phyloP scores from a whole-genome alignment of 1,140 invertebrate genomes.

The Vanessa atalanta region DNA sequence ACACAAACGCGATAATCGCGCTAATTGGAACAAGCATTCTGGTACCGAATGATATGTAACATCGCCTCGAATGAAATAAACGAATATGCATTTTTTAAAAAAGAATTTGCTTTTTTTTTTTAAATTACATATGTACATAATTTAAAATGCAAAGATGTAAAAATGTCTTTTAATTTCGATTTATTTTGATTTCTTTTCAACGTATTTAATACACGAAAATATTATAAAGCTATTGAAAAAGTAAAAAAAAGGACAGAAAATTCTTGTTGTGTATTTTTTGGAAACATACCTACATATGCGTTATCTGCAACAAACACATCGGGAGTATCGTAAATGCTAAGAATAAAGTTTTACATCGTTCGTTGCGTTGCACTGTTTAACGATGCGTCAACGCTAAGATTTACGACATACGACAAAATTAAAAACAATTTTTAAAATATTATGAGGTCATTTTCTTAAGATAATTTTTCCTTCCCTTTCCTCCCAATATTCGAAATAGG shows the following conservation, averaged over 20 bases:
- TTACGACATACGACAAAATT: not conserved
- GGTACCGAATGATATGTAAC: conserved; percentile 29
- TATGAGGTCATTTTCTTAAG: too few relatives aligned
- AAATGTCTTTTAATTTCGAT: too few relatives aligned
- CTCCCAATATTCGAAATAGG: too few relatives aligned
- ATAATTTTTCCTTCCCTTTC: too few relatives aligned
- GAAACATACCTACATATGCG: not conserved
- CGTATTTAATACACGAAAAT: too few relatives aligned
- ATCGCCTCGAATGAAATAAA: conserved; percentile 6
- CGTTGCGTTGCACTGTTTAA: not conserved
- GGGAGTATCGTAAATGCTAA: conserved; percentile 25
- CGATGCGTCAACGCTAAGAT: conserved; percentile 28
- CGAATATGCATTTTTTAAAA: not conserved
- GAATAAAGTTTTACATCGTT: conserved; percentile 21
- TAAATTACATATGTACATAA: too few relatives aligned
- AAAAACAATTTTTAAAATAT: too few relatives aligned
- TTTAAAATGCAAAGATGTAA: too few relatives aligned
- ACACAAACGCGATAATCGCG: conserved; percentile 44
- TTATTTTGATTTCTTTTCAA: too few relatives aligned
- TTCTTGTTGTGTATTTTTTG: not conserved
- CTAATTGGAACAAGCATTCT: conserved; percentile 33
- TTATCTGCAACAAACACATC: not conserved
- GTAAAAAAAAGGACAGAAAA: too few relatives aligned
- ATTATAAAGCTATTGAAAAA: too few relatives aligned
- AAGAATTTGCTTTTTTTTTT: not conserved